phyloP scores from a whole-genome alignment of 1,140 invertebrate species.

The Brachystomella parvula region DNA sequence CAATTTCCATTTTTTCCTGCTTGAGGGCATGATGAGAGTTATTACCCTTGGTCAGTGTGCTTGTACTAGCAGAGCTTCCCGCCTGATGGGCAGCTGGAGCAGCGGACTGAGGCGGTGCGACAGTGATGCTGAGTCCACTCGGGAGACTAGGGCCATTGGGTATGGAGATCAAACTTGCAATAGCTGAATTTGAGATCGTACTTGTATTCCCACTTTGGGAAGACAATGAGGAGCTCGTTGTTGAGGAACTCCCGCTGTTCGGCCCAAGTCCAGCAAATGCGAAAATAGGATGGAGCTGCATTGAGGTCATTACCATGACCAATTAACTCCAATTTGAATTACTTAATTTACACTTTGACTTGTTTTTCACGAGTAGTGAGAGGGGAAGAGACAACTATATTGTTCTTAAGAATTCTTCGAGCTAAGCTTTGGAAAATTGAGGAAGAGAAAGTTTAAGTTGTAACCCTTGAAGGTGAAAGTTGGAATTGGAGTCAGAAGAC shows the following conservation, averaged over 20 bases:
- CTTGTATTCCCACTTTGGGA: not conserved
- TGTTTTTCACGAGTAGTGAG: conserved; percentile 14
- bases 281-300: conserved; percentile 34
- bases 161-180: not conserved
- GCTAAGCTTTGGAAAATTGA: not conserved
- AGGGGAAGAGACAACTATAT: not conserved
- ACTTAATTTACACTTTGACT: not conserved
- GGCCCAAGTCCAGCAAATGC: conserved; percentile 21
- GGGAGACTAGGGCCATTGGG: conserved; percentile 8
- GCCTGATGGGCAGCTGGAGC: conserved; percentile 6
- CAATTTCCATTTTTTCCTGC: not conserved
- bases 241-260: not conserved
- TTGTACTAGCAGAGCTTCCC: not conserved
- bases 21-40: not conserved
- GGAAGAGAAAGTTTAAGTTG: not conserved
- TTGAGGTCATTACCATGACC: conserved; percentile 18
- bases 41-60: not conserved
- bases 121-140: conserved; percentile 28
- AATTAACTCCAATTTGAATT: not conserved
- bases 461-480: conserved; percentile 25
- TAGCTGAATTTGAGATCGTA: conserved; percentile 12
- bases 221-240: not conserved
- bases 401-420: not conserved
- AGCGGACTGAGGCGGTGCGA: conserved; percentile 25
- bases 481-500: conserved; percentile 31